phyloP scores from a whole-genome alignment of 2,113 vertebrate genomes.

The Cololabis saira region DNA sequence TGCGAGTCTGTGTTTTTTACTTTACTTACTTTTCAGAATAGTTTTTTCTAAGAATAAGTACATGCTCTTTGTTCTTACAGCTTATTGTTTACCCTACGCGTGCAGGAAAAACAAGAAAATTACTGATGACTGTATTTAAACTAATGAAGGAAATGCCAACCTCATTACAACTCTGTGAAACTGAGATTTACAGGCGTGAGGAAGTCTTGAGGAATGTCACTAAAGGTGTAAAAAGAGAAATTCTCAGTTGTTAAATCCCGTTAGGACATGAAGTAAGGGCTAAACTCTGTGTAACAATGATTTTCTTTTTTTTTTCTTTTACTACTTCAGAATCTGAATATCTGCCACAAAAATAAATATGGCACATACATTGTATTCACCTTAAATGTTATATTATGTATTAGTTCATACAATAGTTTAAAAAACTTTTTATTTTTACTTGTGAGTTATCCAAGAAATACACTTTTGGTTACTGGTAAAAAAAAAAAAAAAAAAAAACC shows the following conservation, averaged over 20 bases:
- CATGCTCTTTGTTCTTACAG: background rate
- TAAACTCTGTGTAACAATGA: background rate
- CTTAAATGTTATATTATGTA: too few relatives aligned
- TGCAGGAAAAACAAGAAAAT: background rate
- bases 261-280: background rate
- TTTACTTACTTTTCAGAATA: background rate
- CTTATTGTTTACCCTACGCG: background rate
- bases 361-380: conserved; percentile 38
- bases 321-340: background rate
- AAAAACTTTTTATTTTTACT: too few relatives aligned
- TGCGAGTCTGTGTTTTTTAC: background rate
- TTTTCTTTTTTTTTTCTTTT: background rate
- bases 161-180: background rate
- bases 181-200: too few relatives aligned
- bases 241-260: background rate
- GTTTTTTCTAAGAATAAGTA: background rate
- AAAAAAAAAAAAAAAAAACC: too few relatives aligned
- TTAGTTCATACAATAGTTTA: too few relatives aligned
- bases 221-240: background rate
- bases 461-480: too few relatives aligned
- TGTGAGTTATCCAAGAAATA: too few relatives aligned
- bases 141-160: conserved; percentile 9
- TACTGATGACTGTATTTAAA: background rate
- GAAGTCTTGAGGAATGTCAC: too few relatives aligned
- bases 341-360: conserved; percentile 19